Evolutionary conservation across 2,888 invertebrate genomes (phyloP).

Genomic region (Athetis lepigone): DNA sequence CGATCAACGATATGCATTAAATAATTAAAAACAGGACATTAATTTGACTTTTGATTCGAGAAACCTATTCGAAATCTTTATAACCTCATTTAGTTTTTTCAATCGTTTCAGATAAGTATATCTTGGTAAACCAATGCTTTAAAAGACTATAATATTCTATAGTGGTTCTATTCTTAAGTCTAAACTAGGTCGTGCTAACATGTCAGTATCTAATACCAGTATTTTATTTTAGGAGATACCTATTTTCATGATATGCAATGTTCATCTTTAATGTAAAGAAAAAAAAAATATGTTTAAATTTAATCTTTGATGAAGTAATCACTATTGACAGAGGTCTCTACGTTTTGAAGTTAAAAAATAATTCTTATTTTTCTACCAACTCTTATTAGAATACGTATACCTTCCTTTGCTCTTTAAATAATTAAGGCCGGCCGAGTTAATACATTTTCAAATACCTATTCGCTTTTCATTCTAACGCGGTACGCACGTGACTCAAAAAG

Average conservation of each 20-base stretch:
- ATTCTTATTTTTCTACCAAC: too few species aligned
- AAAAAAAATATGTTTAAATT: neutral
- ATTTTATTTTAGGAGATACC: constrained; percentile 15
- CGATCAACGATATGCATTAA: neutral
- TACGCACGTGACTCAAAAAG: constrained; percentile 18
- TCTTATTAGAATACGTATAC: too few species aligned
- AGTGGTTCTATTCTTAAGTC: constrained; percentile 50
- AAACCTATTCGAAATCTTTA: too few species aligned
- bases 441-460: constrained; percentile 22
- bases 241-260: constrained; percentile 1
- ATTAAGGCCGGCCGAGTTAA: neutral
- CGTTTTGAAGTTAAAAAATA: neutral
- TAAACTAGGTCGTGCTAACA: constrained; percentile 43
- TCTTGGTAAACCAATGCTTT: neutral
- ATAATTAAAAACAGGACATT: constrained; percentile 2
- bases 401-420: neutral
- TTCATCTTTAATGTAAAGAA: too few species aligned
- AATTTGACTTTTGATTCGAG: neutral
- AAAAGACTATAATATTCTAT: constrained; percentile 27
- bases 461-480: constrained; percentile 27
- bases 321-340: neutral
- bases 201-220: constrained; percentile 32
- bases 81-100: neutral
- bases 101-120: neutral
- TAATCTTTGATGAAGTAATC: too few species aligned